Conservation (phyloP, 2,113 vertebrate species). For the Peromyscus californicus region DNA sequence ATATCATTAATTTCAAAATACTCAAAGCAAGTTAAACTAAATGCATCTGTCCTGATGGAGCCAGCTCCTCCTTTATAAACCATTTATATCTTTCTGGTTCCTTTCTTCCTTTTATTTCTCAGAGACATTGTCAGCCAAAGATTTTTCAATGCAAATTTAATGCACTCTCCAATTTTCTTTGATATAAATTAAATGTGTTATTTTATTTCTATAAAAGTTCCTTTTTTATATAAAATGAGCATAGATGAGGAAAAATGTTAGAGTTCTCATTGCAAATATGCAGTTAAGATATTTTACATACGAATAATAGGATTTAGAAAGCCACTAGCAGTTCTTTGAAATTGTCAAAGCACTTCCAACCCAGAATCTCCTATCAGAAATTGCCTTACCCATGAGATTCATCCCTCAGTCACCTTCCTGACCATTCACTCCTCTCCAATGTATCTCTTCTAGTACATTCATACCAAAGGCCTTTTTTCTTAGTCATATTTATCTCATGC, state of each 20-base stretch:
- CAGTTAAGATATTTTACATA: constrained; percentile 1
- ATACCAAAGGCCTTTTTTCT: neutral
- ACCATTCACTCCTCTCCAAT: neutral
- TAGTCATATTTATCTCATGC: neutral
- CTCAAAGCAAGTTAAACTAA: constrained; percentile 45
- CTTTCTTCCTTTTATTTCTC: constrained; percentile 65
- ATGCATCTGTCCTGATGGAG: constrained; percentile 48
- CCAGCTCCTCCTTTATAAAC: constrained; percentile 54
- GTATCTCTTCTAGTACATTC: neutral
- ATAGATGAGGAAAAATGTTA: neutral
- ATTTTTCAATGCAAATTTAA: constrained; percentile 67
- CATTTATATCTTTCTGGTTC: constrained; percentile 24
- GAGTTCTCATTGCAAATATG: constrained; percentile 9
- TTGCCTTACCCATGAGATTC: neutral
- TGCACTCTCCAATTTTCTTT: constrained; percentile 51
- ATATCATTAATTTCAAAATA: constrained; percentile 3
- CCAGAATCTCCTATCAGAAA: neutral
- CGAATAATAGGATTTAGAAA: neutral
- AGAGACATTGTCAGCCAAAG: constrained; percentile 39
- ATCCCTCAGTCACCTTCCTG: neutral
- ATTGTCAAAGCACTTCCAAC: neutral
- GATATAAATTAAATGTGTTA: constrained; percentile 68
- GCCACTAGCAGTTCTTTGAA: constrained; percentile 23
- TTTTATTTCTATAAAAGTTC: constrained; percentile 52
- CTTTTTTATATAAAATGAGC: constrained; percentile 13